Evolutionary conservation across 2,113 vertebrate species (phyloP).

Genomic region (Sorex araneus): DNA sequence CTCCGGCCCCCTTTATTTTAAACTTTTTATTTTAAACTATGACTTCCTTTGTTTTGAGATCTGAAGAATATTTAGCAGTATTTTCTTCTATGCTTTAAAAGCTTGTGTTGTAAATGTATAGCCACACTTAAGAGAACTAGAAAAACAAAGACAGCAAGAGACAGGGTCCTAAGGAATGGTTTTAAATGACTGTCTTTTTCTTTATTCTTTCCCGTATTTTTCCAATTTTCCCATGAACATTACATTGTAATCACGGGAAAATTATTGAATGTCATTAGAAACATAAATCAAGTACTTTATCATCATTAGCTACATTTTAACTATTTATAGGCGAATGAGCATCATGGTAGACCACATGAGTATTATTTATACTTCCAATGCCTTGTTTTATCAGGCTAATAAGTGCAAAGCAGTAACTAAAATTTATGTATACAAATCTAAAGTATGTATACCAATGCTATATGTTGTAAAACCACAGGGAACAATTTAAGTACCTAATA

Average conservation of each 20-base stretch:
- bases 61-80: conserved; percentile 46
- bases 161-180: conserved; percentile 17
- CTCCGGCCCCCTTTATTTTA: no score
- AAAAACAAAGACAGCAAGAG: conserved; percentile 4
- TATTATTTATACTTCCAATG: conserved; percentile 23
- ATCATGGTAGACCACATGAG: neutral
- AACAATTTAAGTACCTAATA: conserved; percentile 40
- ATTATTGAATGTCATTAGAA: conserved; percentile 60
- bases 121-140: neutral
- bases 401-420: conserved; percentile 12
- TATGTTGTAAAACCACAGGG: neutral
- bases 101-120: neutral
- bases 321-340: conserved; percentile 25
- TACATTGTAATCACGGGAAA: conserved; percentile 30
- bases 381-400: conserved; percentile 13
- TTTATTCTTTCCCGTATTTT: conserved; percentile 26
- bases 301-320: conserved; percentile 50
- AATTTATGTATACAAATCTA: neutral
- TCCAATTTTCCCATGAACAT: conserved; percentile 17
- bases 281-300: neutral
- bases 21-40: conserved; percentile 58
- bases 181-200: conserved; percentile 43
- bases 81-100: conserved; percentile 35
- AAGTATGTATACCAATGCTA: conserved; percentile 16
- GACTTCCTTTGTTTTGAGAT: neutral